phyloP scores from a whole-genome alignment of 2,888 invertebrate species.

The Meiosimyza platycephala region DNA sequence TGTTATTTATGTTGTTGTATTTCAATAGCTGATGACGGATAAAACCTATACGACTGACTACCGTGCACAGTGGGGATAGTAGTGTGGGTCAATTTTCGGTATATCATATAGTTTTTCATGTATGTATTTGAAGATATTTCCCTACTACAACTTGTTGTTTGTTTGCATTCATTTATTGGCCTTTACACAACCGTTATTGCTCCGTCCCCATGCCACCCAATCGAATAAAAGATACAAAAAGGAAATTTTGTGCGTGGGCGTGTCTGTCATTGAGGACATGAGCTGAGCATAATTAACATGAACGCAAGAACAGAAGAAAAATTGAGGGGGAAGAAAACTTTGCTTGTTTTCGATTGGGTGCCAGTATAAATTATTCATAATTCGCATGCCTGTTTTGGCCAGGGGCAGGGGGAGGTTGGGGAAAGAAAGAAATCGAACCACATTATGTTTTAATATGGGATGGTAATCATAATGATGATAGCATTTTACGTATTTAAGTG shows the following conservation, averaged over 20 bases:
- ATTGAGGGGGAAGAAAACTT: neutral
- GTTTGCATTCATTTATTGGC: slow-evolving; percentile 28
- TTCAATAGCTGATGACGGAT: neutral
- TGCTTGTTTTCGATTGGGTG: slow-evolving; percentile 57
- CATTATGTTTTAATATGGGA: too few relatives aligned
- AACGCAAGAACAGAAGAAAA: neutral
- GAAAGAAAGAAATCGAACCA: neutral
- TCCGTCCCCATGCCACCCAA: neutral
- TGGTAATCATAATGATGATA: too few relatives aligned
- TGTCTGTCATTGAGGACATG: slow-evolving; percentile 24
- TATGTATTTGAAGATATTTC: slow-evolving; percentile 8
- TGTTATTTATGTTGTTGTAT: too few relatives aligned
- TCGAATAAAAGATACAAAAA: slow-evolving; percentile 9
- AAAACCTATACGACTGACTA: neutral
- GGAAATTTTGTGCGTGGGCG: slow-evolving; percentile 18
- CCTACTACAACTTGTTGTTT: neutral
- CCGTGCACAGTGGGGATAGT: neutral
- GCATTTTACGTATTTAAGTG: too few relatives aligned
- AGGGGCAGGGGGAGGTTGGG: neutral
- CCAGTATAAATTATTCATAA: slow-evolving; percentile 60
- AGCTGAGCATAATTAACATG: neutral
- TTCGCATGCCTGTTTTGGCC: slow-evolving; percentile 40
- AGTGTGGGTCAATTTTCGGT: neutral
- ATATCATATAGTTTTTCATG: neutral
- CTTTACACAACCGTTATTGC: slow-evolving; percentile 1